Conservation (phyloP, 1,140 invertebrate genomes). For the Achatina immaculata region DNA sequence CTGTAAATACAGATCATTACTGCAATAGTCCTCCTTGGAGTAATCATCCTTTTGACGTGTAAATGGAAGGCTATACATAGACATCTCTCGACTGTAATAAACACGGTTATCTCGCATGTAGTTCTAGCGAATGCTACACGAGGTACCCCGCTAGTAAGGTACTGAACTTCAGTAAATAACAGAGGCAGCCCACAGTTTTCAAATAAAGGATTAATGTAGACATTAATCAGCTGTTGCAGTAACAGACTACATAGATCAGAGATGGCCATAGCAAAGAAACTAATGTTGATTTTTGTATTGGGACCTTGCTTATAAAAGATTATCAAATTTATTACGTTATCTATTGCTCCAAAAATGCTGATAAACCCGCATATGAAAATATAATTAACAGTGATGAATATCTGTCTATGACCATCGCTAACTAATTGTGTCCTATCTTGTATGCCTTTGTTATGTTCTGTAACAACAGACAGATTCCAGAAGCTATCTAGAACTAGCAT, state of each 20-base stretch:
- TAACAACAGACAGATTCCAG: no score
- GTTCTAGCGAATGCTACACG: not conserved
- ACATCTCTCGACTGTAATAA: not conserved
- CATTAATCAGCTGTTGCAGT: not conserved
- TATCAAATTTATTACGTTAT: not conserved
- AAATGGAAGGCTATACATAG: not conserved
- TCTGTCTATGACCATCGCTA: no score
- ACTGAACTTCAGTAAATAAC: not conserved
- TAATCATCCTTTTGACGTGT: not conserved
- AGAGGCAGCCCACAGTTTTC: not conserved
- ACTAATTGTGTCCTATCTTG: no score
- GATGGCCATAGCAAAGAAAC: not conserved
- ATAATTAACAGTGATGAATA: not conserved
- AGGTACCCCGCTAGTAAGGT: not conserved
- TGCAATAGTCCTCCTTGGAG: not conserved
- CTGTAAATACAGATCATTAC: not conserved
- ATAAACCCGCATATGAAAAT: not conserved
- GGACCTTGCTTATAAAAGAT: slow-evolving; percentile 4
- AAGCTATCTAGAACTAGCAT: no score
- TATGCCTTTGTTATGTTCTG: no score
- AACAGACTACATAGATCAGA: not conserved
- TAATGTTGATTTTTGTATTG: not conserved
- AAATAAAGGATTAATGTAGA: not conserved
- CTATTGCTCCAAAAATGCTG: not conserved
- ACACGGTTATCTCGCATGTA: not conserved